A percentile compares a stretch with the other conserved stretches of the same genome.
These are phyloP conservation scores for Hoplias malabaricus DNA, from an alignment of 2,113 vertebrate species.

Conservation along the genomic window DNA sequence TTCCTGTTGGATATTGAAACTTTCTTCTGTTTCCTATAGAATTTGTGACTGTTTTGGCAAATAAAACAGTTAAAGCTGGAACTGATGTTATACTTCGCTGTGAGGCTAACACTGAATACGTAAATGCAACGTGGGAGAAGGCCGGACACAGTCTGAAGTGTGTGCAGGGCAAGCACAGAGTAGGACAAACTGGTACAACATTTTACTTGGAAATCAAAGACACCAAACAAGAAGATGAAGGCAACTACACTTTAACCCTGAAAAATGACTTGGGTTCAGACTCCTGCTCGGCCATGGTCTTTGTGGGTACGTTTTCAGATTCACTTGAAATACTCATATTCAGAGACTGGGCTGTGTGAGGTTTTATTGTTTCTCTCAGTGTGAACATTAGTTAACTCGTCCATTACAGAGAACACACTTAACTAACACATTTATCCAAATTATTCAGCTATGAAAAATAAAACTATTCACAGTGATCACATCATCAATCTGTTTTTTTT, in stretches of 20 bases:
- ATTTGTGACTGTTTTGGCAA: not conserved
- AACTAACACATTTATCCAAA: too few species aligned
- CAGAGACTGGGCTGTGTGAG: too few species aligned
- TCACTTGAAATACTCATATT: not conserved
- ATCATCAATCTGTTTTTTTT: too few species aligned
- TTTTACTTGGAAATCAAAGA: not conserved
- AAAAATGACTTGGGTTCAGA: not conserved
- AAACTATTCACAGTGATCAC: too few species aligned
- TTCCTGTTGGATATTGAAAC: not conserved
- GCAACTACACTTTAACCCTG: constrained; percentile 9
- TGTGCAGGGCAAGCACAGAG: not conserved
- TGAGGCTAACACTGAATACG: not conserved
- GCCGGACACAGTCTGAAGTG: not conserved
- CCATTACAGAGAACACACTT: too few species aligned
- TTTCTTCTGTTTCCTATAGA: not conserved
- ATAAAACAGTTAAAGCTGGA: not conserved
- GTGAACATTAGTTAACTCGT: too few species aligned
- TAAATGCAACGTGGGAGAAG: constrained; percentile 11
- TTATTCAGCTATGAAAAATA: too few species aligned
- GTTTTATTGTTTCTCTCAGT: too few species aligned
- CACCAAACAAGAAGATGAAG: not conserved
- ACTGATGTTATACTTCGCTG: not conserved
- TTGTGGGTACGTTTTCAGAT: not conserved
- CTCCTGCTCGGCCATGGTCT: constrained; percentile 7
- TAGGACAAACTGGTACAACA: not conserved